Conservation (phyloP, 2,888 invertebrate species). For the Polydrusus pterygomalis region DNA sequence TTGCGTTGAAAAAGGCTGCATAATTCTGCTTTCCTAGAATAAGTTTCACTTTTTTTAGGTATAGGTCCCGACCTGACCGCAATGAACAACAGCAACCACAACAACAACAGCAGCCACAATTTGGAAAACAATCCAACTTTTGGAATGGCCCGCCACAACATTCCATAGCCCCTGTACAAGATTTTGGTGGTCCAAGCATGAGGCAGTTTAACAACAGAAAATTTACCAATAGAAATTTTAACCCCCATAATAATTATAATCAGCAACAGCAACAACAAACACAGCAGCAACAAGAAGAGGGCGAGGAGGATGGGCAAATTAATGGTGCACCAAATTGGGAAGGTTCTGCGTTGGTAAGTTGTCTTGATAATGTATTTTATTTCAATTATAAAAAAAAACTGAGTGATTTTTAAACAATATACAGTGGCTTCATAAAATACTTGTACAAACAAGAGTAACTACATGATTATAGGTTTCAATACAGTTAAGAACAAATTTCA, state of each 20-base stretch:
- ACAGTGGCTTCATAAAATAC: no score
- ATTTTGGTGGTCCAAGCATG: constrained; percentile 72
- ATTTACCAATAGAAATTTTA: constrained; percentile 40
- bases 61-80: constrained; percentile 79
- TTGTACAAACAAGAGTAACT: no score
- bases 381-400: no score
- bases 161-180: constrained; percentile 69
- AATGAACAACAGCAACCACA: constrained; percentile 76
- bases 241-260: constrained; percentile 41
- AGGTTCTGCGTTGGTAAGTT: constrained; percentile 74
- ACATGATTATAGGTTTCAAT: no score
- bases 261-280: constrained; percentile 71
- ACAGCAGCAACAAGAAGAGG: constrained; percentile 70
- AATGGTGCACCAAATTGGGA: constrained; percentile 87
- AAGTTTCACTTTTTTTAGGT: constrained; percentile 67
- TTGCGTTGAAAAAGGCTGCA: background rate
- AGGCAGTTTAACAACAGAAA: constrained; percentile 65
- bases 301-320: constrained; percentile 59
- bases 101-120: constrained; percentile 69
- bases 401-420: no score
- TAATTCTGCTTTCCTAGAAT: no score
- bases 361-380: background rate
- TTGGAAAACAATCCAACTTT: constrained; percentile 71
- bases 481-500: no score
- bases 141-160: constrained; percentile 71